phyloP scores from a whole-genome alignment of 2,888 invertebrate species.

The Baccha elongata region DNA sequence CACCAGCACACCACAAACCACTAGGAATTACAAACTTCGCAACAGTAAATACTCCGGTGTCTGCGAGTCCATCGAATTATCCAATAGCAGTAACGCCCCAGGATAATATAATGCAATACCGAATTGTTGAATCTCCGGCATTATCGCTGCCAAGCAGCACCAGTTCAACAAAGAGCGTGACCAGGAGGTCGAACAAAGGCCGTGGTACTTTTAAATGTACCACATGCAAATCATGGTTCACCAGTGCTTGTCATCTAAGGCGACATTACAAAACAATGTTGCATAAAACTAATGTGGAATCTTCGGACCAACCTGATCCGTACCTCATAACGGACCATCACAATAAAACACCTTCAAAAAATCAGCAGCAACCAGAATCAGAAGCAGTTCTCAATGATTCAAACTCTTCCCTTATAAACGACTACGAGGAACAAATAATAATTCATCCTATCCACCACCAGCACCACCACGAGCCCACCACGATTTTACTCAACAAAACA shows the following conservation, averaged over 20 bases:
- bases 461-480: conserved; percentile 76
- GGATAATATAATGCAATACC: conserved; percentile 82
- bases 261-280: conserved; percentile 95
- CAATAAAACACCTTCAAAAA: conserved; percentile 85
- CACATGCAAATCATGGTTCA: conserved; percentile 97
- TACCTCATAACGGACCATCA: conserved; percentile 93
- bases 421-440: conserved; percentile 85
- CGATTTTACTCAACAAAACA: conserved; percentile 78
- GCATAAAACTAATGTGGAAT: conserved; percentile 95
- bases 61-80: conserved; percentile 82
- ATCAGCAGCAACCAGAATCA: conserved; percentile 69
- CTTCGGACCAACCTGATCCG: conserved; percentile 93
- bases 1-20: conserved; percentile 73
- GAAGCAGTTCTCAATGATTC: conserved; percentile 80
- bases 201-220: conserved; percentile 95
- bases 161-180: conserved; percentile 86
- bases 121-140: conserved; percentile 87
- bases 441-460: conserved; percentile 74
- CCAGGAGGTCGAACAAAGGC: conserved; percentile 96
- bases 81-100: conserved; percentile 81
- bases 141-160: conserved; percentile 85
- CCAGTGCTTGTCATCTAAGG: conserved; percentile 95
- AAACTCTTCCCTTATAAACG: conserved; percentile 82
- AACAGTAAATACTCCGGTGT: conserved; percentile 77
- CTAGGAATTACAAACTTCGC: conserved; percentile 71